A percentile compares a stretch with the other conserved stretches of the same genome.
Conservation (phyloP, 2,888 invertebrate genomes). For the Pardosa pseudoannulata region DNA sequence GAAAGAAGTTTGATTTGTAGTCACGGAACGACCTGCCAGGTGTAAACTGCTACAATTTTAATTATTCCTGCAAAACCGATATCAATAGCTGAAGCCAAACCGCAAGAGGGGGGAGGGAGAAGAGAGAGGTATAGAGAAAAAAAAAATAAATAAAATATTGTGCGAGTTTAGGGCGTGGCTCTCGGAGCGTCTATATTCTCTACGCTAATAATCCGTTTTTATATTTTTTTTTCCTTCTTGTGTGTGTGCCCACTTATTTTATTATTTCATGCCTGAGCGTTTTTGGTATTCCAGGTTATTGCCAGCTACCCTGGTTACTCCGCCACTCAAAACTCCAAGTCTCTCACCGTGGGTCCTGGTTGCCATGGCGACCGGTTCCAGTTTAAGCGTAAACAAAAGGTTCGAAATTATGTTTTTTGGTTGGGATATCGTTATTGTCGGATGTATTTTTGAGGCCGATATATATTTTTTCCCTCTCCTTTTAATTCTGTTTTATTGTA, state of each 20-base stretch:
- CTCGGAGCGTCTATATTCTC: constrained; percentile 57
- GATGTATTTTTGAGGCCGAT: background rate
- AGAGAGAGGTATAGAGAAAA: too few species aligned
- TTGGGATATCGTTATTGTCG: constrained; percentile 19
- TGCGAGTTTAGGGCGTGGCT: constrained; percentile 58
- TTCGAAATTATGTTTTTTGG: constrained; percentile 36
- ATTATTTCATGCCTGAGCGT: constrained; percentile 45
- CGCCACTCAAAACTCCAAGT: constrained; percentile 30
- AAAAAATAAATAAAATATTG: constrained; percentile 30
- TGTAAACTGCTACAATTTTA: constrained; percentile 34
- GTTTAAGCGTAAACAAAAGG: constrained; percentile 67
- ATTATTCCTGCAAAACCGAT: constrained; percentile 28
- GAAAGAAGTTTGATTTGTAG: background rate
- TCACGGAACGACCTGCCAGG: background rate
- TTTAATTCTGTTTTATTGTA: background rate
- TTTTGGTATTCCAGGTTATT: constrained; percentile 66
- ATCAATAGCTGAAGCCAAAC: constrained; percentile 24
- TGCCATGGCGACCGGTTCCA: constrained; percentile 36
- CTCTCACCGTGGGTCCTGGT: constrained; percentile 66
- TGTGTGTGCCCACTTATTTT: constrained; percentile 30
- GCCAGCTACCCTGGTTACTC: constrained; percentile 55
- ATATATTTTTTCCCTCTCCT: background rate
- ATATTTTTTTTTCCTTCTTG: constrained; percentile 32
- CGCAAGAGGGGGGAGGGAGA: background rate
- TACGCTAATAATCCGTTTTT: constrained; percentile 64